Evolutionary conservation across 1,140 invertebrate species (phyloP), one percentile per base, ranked within the genome.

Genomic region (Sarcophaga peregrina): DNA sequence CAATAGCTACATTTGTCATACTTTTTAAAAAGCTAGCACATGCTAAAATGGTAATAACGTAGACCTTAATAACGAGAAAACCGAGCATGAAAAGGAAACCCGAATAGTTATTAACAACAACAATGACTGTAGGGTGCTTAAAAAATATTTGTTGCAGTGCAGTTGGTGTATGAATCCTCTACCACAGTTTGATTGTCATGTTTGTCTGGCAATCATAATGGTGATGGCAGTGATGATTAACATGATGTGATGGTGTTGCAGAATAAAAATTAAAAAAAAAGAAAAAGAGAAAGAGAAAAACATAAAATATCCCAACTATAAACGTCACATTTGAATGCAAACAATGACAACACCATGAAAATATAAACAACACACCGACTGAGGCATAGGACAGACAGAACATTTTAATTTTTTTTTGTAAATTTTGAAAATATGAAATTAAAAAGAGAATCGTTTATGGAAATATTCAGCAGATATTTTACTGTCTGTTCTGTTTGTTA

Each of bases 291-390:
- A n/a, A n/a, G n/a, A n/a, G n/a, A n/a, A n/a, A n/a, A 6, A 58
- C 3, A 68, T 20, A 20, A 20, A 68, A 68, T 68, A 68, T 68
- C 62, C 25, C 62, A 68, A 25, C 62, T 9, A 68, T 68, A 17
- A 20, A 68, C 62, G 62, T 68, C 62, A 68, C 62, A 68, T 68
- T 68, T 20, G 62, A 68, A 68, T 68, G 62, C 62, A 68, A 68
- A 68, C 62, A 68, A 68, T 68, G 62, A 68, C 54, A 58, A 58
- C 62, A 68, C 62, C 20, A 68, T 68, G 62, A 68, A 68, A 68
- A 68, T 7, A 68, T 68, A 68, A 68, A 68, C 62, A 68, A 68
- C 62, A 68, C n/a, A 68, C 62, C 62, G 62, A 68, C n/a, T n/a
- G 54, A 58, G 15, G 54, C 13, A 58, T 58, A 37, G 54, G 13